A percentile compares a stretch with the other conserved stretches of the same genome.
phyloP scores from a whole-genome alignment of 2,888 invertebrate genomes.

The Anoplius nigerrimus region DNA sequence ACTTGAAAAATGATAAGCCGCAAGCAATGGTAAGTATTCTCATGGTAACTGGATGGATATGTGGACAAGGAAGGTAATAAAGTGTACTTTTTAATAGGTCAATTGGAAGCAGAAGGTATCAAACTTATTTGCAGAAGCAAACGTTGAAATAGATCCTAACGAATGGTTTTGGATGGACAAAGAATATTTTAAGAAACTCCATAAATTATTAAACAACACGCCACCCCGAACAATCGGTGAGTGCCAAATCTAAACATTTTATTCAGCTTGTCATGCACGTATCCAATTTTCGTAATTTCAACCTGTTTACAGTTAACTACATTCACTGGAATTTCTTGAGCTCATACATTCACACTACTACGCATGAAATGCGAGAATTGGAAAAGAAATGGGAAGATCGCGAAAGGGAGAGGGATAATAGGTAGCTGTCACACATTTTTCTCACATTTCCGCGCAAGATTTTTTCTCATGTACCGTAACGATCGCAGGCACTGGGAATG shows the following conservation, averaged over 20 bases:
- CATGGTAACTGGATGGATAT: neutral
- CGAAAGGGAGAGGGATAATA: neutral
- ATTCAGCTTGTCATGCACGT: too few species aligned
- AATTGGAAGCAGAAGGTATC: slow-evolving; percentile 7
- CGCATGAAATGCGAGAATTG: slow-evolving; percentile 2
- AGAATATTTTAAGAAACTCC: slow-evolving; percentile 19
- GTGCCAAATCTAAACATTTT: neutral
- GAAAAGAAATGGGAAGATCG: neutral
- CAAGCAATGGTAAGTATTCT: neutral
- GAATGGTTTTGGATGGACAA: neutral
- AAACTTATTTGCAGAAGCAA: slow-evolving; percentile 14
- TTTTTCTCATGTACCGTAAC: neutral
- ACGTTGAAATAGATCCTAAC: neutral
- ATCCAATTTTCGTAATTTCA: too few species aligned
- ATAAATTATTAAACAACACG: slow-evolving; percentile 24
- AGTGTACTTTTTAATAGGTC: neutral
- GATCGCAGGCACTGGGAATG: slow-evolving; percentile 13
- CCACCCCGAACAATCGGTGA: neutral
- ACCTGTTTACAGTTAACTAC: slow-evolving; percentile 39
- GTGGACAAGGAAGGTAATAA: too few species aligned
- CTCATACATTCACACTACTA: slow-evolving; percentile 41
- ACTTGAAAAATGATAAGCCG: slow-evolving; percentile 1
- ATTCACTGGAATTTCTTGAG: slow-evolving; percentile 43
- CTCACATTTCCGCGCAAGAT: neutral
- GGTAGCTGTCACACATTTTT: neutral